Evolutionary conservation across 2,113 vertebrate genomes (phyloP), one percentile per base, ranked within the genome.

Genomic region (Lucifuga dentata): DNA sequence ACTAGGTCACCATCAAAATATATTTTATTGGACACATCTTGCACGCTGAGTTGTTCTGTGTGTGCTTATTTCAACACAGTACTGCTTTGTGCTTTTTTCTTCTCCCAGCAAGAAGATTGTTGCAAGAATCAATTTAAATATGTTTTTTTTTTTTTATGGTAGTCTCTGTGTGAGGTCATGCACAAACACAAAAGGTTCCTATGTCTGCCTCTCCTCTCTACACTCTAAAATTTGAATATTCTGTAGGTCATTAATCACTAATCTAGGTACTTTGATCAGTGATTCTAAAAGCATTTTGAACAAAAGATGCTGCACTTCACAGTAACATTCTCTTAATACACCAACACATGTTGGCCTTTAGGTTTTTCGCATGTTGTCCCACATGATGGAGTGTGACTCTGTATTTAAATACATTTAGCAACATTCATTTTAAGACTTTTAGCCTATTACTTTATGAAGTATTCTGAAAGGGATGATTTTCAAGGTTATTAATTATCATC

Each of bases 201-300:
- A 1, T 60, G 35, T 15, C 45, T 12, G 20, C n/a, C n/a, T n/a
- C n/a, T n/a, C 6, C 11, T 58, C 44, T 39, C 41, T 3, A 1
- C 26, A 35, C 55, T 20, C 48, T 19, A 2, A 43, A 29, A 70
- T 23, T 23, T 26, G 64, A 4, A n/a, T 20, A 17, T 40, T 20
- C 2, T 57, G 46, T 9, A 12, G 38, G 26, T 56, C 0, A 45
- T 74, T 71, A 78, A 80, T 78, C 76, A 87, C 82, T 59, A 52
- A 81, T 63, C 35, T 48, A 45, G 82, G 83, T 68, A 73, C 74
- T 75, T 67, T 79, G 66, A 81, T 49, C 23, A 3, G 57, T 26
- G 75, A 86, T 86, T n/a, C n/a, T n/a, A n/a, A n/a, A 84, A 68
- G 67, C 17, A 26, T 68, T 61, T 12, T 17, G 46, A 52, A 65